Evolutionary conservation across 2,888 invertebrate genomes (phyloP), one percentile per base, ranked within the genome.

Genomic region (Exephanes ischioxanthus): DNA sequence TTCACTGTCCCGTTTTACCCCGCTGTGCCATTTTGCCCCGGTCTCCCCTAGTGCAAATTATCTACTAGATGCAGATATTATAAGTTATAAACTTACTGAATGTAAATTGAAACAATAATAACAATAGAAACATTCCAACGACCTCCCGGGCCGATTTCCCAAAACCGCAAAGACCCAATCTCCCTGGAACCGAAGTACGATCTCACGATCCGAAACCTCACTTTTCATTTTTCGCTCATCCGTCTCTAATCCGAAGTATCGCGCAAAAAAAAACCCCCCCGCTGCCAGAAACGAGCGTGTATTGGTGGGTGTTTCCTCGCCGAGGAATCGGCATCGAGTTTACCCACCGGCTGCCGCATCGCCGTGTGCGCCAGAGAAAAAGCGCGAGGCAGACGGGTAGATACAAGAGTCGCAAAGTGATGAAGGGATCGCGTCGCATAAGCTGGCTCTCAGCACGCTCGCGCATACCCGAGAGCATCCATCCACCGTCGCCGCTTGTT

Each of bases 401-500:
- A 71, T 16, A 33, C 26, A 11, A 22, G 58, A 58, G 58, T 58
- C 26, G 3, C 22, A 58, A 45, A 58, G 26, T 4, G 22, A 26
- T 58, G 58, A 58, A 58, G 58, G 6, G 26, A 63, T 63, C 30
- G 61, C 33, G 6, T 63, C 61, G 33, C 30, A 63, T 70, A 63
- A 81, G 80, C 41, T 41, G 55, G 66, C 45, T 71, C 72, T 72
- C 11, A 41, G 45, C 78, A 26, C 72, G 58, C 51, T 80, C 67
- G 76, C 71, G 80, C 26, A 26, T 77, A 33, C 51, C 41, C 78
- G 45, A 45, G 67, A 41, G 67, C 16, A 33, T 16, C 30, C 14
- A 53, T 19, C 26, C 41, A 37, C 11, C 72, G 45, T 26, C 73
- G 68, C 41, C 53, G 82, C 83, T 85, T 85, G 82, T 86, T 88